Evolutionary conservation across 2,113 vertebrate species (phyloP), one percentile per base, ranked within the genome.

Genomic region (Sus scrofa): DNA sequence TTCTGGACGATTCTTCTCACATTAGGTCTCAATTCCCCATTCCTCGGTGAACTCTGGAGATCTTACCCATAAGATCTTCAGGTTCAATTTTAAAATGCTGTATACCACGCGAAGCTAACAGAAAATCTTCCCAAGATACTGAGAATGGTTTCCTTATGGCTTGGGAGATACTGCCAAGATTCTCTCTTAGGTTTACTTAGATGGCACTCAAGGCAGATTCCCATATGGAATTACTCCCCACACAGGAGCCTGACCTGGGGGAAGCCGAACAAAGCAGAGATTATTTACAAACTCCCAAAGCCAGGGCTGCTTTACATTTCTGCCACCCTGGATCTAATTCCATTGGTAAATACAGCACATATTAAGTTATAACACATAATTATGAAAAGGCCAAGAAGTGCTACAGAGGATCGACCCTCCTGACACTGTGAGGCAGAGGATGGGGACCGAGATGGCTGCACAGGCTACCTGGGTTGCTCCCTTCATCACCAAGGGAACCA

Each of bases 201-300:
- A 98, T 89, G 86, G 95, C 96, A 96, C 91, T 97, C 83, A 89
- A 98, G 94, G 96, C 93, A 98, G 97, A 96, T 95, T 98, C 95
- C 97, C 98, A 98, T 98, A 98, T 98, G 98, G 98, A 98, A 98
- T 98, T 98, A 98, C 86, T 98, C 97, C 96, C 2, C 63, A 97
- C 93, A 95, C 92, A 92, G 94, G 97, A 98, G 96, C 84, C 97
- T 98, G 98, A 98, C 98, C 97, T 98, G 98, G 82, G 97, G 96
- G 95, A 95, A 98, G 91, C 95, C 75, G 98, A 98, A 98, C 96
- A 98, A 98, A 98, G 90, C 92, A 92, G 74, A 98, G 96, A 97
- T 98, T 98, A 98, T 98, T 98, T 98, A 97, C 93, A 96, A 98
- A 98, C 63, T 98, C 95, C 88, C 94, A 97, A 97, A 98, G 86